phyloP scores from a whole-genome alignment of 2,797 vertebrate genomes.

The Pseudochirops corinnae region DNA sequence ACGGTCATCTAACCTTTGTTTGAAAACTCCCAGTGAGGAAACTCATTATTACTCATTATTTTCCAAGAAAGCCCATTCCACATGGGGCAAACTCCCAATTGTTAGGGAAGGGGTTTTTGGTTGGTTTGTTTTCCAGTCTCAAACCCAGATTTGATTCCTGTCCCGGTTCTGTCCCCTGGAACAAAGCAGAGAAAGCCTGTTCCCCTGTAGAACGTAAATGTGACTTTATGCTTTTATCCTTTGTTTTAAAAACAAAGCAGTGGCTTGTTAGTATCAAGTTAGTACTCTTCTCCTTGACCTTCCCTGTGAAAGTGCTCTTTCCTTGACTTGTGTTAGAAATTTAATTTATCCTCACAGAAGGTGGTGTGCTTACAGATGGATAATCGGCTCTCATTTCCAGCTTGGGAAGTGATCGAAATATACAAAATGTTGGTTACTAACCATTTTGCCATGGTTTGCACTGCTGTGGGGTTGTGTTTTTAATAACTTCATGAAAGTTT shows the following conservation, averaged over 20 bases:
- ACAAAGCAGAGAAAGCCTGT: background rate
- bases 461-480: slow-evolving; percentile 24
- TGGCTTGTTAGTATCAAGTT: background rate
- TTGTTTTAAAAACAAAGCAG: background rate
- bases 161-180: background rate
- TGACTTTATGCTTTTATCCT: background rate
- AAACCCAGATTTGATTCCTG: background rate
- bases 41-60: background rate
- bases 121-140: background rate
- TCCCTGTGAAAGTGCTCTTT: too few relatives aligned
- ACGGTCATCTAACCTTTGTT: background rate
- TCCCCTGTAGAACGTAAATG: background rate
- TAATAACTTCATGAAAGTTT: slow-evolving; percentile 35
- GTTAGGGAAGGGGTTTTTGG: background rate
- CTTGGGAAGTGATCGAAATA: slow-evolving; percentile 34
- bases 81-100: background rate
- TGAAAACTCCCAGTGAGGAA: background rate
- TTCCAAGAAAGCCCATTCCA: background rate
- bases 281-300: slow-evolving; percentile 33
- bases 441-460: slow-evolving; percentile 29
- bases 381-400: slow-evolving; percentile 6
- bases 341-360: background rate
- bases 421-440: slow-evolving; percentile 12
- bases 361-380: background rate
- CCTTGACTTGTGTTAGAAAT: slow-evolving; percentile 32